A percentile compares a stretch with the other conserved stretches of the same genome.
These are phyloP conservation scores for Poeciliopsis turneri DNA, from an alignment of 2,797 vertebrate genomes.

Conservation along the genomic window DNA sequence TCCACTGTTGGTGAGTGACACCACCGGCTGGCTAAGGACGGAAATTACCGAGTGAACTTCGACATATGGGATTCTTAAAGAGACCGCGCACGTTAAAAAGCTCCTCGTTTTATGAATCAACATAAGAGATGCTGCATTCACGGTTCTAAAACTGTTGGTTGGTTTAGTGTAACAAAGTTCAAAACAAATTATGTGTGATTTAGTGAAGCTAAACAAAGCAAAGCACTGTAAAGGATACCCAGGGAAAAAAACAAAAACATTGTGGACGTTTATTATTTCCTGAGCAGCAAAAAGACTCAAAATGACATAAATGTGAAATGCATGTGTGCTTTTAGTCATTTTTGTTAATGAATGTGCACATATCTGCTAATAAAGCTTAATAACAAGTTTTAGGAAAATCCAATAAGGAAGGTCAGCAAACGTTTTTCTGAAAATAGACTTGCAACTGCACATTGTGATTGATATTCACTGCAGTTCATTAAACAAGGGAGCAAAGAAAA, in stretches of 20 bases:
- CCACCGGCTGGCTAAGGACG: conserved; percentile 74
- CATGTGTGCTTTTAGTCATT: not conserved
- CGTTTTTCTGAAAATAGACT: not conserved
- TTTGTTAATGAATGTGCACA: not conserved
- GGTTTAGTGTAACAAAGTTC: not conserved
- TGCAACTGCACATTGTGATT: not conserved
- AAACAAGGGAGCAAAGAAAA: not conserved
- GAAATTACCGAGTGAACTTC: conserved; percentile 63
- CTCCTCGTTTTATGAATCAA: not conserved
- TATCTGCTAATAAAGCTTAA: not conserved
- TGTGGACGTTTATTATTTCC: not conserved
- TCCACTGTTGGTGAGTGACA: conserved; percentile 80
- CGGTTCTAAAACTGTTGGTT: not conserved
- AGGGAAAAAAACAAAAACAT: not conserved
- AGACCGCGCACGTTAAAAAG: not conserved
- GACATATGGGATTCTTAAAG: conserved; percentile 7
- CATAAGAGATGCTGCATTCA: not conserved
- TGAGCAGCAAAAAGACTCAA: not conserved
- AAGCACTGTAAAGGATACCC: not conserved
- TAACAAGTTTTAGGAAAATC: not conserved
- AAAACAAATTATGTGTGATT: not conserved
- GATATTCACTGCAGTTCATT: not conserved
- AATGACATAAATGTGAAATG: not conserved
- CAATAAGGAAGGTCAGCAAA: not conserved
- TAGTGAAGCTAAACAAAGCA: not conserved